Base-by-base conservation (phyloP, 2,113 vertebrate genomes). In the Nycticryphes semicollaris region DNA sequence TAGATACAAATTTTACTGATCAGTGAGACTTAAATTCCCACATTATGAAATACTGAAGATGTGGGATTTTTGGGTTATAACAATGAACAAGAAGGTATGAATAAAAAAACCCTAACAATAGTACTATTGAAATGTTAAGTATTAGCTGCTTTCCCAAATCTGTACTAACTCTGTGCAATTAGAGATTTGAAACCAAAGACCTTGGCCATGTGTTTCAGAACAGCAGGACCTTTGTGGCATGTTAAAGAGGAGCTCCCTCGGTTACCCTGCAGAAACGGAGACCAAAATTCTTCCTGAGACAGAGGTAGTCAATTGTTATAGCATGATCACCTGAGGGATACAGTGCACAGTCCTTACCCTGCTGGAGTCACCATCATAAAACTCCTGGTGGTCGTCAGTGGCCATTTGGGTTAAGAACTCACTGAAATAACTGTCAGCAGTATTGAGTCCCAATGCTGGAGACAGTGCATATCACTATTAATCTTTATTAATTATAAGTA, bases 251-350 rank as follows among this genome's bases (percentile, higher is more conserved):
- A 84, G 24, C 17, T 74, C 12, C 24, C 8, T 74, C 0, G 0
- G 10, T 51, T 50, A 47, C 12, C 4, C 12, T 63, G 48, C 22
- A 78, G 80, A 78, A 84, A 47, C 7, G 45, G 73, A 88, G 41
- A 35, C 15, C 3, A 4, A 66, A 53, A 62, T 87, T 67, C 27
- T 56, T 82, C 53, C 28, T 0, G 0, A n/a, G 69, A 43, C 60
- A n/a, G 30, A 89, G 14, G 15, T 20, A n/a, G 33, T 78, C 25
- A 48, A 0, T 30, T 1, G 0, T 22, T 0, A 5, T 47, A 47
- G 21, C 25, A 9, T 1, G 3, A 23, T 60, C 43, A 10, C 51
- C 56, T 1, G 0, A 33, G 45, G 16, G 53, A 37, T 59, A 48
- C 15, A 7, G 31, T 39, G 27, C 19, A 54, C 33, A 67, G 28